Evolutionary conservation across 2,888 invertebrate species (phyloP), one percentile per base, ranked within the genome.

Genomic region (Andrena bucephala): DNA sequence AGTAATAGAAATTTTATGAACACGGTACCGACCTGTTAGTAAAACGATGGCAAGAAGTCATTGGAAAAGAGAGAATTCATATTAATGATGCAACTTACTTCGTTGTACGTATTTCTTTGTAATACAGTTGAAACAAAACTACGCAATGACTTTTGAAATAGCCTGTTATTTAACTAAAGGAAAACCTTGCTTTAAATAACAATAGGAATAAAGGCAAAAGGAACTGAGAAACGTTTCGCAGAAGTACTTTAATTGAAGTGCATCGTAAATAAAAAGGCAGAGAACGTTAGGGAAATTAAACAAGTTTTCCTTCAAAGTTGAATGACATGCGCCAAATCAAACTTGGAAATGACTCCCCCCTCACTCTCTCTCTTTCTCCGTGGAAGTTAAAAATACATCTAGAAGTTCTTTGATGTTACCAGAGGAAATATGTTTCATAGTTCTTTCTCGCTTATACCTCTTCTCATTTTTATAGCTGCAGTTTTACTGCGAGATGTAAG

Each of bases 331-430:
- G 10, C 33, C 27, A 7, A 31, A 63, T 48, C 63, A 42, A 57
- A 76, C 63, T 76, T 54, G 42, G 33, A 63, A 76, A 76, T 42
- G 54, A 63, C 24, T 57, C 16, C 13, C 13, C 5, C 42, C 42
- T 16, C 42, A 1, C 42, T 42, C 42, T 42, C 42, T 13, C 42
- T 4, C 4, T 42, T 42, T 54, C 62, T 63, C 54, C 42, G 2
- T 57, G 63, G 57, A 76, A 71, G 24, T 71, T 71, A 31, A 71
- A 63, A 71, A 71, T 42, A 52, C 36, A 71, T 57, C 7, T 36
- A 6, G 42, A 63, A 62, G 62, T 65, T 63, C 31, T 72, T 63
- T 63, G 63, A 76, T 42, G 16, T n/a, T 42, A 7, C 54, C 7
- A 8, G 20, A 27, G 27, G 42, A 72, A 72, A 65, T 72, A 72